Conservation (phyloP, 2,113 vertebrate genomes). For the Conger conger region DNA sequence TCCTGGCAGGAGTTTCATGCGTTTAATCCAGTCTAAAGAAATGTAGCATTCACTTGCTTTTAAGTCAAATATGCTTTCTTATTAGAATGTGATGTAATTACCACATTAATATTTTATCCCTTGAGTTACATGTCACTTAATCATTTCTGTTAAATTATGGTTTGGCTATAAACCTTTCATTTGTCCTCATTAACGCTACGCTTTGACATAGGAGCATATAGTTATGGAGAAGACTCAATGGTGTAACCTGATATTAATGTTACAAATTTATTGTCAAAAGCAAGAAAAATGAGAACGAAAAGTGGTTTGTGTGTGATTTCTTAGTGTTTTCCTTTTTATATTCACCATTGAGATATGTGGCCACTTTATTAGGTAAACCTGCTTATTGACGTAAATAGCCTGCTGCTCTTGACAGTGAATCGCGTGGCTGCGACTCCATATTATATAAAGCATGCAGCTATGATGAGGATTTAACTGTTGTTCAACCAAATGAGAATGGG, state of each 20-base stretch:
- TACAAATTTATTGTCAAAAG: constrained; percentile 66
- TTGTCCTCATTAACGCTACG: constrained; percentile 78
- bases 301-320: constrained; percentile 37
- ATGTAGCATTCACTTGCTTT: constrained; percentile 64
- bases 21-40: constrained; percentile 63
- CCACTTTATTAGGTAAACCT: too few species aligned
- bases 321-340: constrained; percentile 71
- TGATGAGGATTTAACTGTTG: too few species aligned
- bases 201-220: constrained; percentile 82
- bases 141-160: constrained; percentile 51
- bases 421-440: too few species aligned
- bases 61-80: constrained; percentile 58
- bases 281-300: constrained; percentile 55
- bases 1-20: constrained; percentile 65
- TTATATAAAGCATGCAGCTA: too few species aligned
- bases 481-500: too few species aligned
- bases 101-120: constrained; percentile 58
- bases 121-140: constrained; percentile 62
- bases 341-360: constrained; percentile 64
- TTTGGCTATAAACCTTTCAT: constrained; percentile 59
- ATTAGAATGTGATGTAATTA: constrained; percentile 69
- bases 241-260: constrained; percentile 73
- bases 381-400: too few species aligned
- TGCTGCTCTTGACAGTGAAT: too few species aligned
- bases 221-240: constrained; percentile 80